These are phyloP conservation scores for Argyresthia albistria DNA, from an alignment of 2,888 invertebrate genomes.

Conservation along the genomic window DNA sequence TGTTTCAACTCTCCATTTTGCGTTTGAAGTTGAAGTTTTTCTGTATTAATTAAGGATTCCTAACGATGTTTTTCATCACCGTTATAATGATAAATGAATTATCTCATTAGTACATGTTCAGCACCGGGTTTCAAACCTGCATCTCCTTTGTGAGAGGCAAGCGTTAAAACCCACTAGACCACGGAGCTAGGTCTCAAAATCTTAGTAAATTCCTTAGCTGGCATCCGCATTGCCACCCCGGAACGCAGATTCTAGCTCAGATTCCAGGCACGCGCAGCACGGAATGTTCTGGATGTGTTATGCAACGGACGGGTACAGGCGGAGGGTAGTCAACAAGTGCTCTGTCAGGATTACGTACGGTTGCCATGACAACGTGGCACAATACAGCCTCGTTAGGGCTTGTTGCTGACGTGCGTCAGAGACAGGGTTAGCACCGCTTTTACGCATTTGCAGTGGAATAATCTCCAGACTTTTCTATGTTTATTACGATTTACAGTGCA, in stretches of 20 bases:
- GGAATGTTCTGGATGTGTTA: neutral
- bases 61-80: no score
- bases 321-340: neutral
- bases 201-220: neutral
- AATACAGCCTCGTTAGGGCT: neutral
- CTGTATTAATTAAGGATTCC: no score
- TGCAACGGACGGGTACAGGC: neutral
- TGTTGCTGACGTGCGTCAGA: neutral
- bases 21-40: no score
- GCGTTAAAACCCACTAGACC: neutral
- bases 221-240: neutral
- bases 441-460: neutral
- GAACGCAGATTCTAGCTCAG: neutral
- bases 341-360: neutral
- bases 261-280: neutral
- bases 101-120: no score
- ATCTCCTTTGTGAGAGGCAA: no score
- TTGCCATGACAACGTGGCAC: neutral
- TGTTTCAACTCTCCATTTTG: no score
- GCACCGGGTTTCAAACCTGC: no score
- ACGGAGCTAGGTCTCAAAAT: no score
- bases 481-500: neutral
- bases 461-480: neutral
- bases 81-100: no score
- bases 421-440: neutral